These are phyloP conservation scores for Nomada fabriciana DNA, from an alignment of 2,888 invertebrate genomes.

Conservation along the genomic window DNA sequence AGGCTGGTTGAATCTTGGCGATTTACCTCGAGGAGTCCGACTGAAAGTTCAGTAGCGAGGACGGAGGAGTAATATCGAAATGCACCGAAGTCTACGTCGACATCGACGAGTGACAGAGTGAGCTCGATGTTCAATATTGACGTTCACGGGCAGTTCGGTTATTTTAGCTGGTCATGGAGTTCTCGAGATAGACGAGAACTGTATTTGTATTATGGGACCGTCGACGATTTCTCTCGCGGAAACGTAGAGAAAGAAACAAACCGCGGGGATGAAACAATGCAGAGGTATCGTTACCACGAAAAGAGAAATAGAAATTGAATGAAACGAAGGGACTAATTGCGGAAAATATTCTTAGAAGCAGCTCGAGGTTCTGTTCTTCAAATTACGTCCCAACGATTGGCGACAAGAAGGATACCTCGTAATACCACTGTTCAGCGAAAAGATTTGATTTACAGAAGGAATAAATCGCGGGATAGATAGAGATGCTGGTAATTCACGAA, in stretches of 20 bases:
- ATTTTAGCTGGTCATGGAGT: conserved; percentile 2
- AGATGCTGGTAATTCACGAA: conserved; percentile 32
- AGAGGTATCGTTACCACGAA: neutral
- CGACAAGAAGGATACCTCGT: conserved; percentile 53
- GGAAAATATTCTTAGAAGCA: conserved; percentile 13
- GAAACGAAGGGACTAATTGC: conserved; percentile 7
- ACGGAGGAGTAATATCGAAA: conserved; percentile 13
- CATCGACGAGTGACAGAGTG: neutral
- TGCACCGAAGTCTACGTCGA: neutral
- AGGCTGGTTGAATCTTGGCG: neutral
- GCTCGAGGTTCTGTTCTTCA: conserved; percentile 54
- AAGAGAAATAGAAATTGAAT: no score
- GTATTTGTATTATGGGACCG: conserved; percentile 11
- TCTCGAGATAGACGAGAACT: neutral
- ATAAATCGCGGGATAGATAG: conserved; percentile 30
- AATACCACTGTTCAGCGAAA: no score
- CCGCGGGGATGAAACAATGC: neutral
- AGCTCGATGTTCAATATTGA: conserved; percentile 27
- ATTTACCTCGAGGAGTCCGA: neutral
- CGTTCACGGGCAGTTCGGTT: conserved; percentile 9
- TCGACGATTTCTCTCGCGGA: neutral
- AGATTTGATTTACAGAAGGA: conserved; percentile 62
- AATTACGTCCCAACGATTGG: conserved; percentile 66
- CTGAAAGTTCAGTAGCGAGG: neutral
- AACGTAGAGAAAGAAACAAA: neutral